Percentiles rank a stretch among this genome's conserved stretches.
phyloP scores from a whole-genome alignment of 2,888 invertebrate genomes.

The Corbicula japonica region DNA sequence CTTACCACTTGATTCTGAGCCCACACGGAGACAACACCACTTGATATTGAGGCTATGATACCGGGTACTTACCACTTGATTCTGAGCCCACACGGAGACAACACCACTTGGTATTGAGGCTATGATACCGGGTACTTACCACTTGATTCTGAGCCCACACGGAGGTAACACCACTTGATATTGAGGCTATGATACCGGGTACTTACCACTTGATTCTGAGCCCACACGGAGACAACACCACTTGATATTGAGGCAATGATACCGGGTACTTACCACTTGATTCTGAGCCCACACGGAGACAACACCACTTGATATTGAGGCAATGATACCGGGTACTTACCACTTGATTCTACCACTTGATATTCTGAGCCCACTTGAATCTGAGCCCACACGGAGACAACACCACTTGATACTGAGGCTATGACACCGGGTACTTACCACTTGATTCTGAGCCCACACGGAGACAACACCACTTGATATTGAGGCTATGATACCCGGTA shows the following conservation, averaged over 20 bases:
- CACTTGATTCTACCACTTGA: conserved; percentile 98
- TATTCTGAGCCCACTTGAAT: conserved; percentile 98
- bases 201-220: conserved; percentile 96
- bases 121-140: too few species aligned
- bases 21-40: conserved; percentile 99
- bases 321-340: too few species aligned
- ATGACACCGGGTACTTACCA: conserved; percentile 90
- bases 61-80: conserved; percentile 95
- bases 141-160: conserved; percentile 99
- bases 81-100: conserved; percentile 99
- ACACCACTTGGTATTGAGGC: conserved; percentile 98
- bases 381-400: conserved; percentile 99
- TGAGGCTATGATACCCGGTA: too few species aligned
- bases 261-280: conserved; percentile 94
- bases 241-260: too few species aligned
- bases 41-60: conserved; percentile 96
- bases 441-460: conserved; percentile 99
- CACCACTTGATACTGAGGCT: conserved; percentile 96
- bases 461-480: conserved; percentile 98
- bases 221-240: conserved; percentile 99
- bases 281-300: conserved; percentile 99
- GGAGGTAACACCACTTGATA: conserved; percentile 97
- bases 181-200: too few species aligned
- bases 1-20: conserved; percentile 97
- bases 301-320: conserved; percentile 96